Conservation (phyloP, 2,888 invertebrate species). For the Stegophylla sp. region DNA sequence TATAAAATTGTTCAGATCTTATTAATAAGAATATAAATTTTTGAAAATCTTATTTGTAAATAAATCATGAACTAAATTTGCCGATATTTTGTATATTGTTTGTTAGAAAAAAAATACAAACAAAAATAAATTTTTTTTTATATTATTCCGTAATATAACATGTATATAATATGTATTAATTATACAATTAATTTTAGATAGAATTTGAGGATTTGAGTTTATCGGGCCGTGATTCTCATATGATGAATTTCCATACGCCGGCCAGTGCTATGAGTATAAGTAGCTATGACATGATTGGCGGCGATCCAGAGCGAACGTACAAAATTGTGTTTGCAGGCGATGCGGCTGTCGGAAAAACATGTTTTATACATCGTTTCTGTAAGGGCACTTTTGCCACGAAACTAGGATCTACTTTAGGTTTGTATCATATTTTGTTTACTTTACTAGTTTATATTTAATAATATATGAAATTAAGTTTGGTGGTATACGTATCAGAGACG, state of each 20-base stretch:
- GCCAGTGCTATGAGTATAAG: conserved; percentile 38
- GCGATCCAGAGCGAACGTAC: conserved; percentile 69
- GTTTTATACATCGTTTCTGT: conserved; percentile 70
- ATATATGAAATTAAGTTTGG: no score
- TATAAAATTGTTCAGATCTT: no score
- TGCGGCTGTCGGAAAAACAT: conserved; percentile 71
- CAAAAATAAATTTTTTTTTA: no score
- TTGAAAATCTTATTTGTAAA: no score
- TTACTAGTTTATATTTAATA: background rate
- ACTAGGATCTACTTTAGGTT: conserved; percentile 70
- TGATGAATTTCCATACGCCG: conserved; percentile 22
- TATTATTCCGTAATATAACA: background rate
- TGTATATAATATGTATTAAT: background rate
- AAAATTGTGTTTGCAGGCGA: conserved; percentile 72
- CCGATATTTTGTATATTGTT: no score
- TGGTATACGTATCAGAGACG: no score
- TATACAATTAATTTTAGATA: conserved; percentile 42
- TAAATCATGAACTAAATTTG: no score
- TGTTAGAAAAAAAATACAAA: no score
- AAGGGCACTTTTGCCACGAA: conserved; percentile 69
- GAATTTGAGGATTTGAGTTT: conserved; percentile 54
- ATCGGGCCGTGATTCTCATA: conserved; percentile 34
- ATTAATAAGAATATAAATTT: no score
- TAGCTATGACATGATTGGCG: conserved; percentile 62
- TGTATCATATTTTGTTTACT: background rate